Conservation (phyloP, 2,113 vertebrate species). For the Dromiciops gliroides region DNA sequence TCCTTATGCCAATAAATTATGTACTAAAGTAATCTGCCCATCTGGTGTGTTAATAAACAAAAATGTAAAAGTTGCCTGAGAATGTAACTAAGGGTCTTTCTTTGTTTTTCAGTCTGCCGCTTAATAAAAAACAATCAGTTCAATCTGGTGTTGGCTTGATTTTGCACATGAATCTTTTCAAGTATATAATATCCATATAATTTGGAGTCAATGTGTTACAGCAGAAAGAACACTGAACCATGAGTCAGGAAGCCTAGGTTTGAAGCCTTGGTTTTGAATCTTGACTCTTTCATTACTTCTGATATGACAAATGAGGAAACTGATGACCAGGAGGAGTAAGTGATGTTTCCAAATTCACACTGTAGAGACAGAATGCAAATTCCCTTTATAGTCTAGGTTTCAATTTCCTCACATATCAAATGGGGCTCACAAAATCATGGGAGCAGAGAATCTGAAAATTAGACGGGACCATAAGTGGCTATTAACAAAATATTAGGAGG, state of each 20-base stretch:
- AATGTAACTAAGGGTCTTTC: conserved; percentile 24
- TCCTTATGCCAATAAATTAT: conserved; percentile 16
- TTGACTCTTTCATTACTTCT: neutral
- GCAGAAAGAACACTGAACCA: neutral
- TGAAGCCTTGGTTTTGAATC: neutral
- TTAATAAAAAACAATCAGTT: conserved; percentile 13
- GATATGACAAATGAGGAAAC: neutral
- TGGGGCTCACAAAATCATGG: neutral
- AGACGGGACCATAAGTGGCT: neutral
- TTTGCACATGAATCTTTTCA: neutral
- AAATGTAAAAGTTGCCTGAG: neutral
- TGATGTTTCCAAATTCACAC: neutral
- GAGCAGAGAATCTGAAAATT: neutral
- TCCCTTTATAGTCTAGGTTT: neutral
- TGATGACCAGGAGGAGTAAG: conserved; percentile 41
- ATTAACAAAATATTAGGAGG: too few species aligned
- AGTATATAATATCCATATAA: neutral
- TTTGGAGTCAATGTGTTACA: neutral
- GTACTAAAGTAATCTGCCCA: neutral
- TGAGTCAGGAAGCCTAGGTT: neutral
- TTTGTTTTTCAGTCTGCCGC: conserved; percentile 21
- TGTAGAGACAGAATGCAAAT: neutral
- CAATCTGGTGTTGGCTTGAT: neutral
- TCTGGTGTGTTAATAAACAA: conserved; percentile 44
- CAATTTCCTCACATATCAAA: neutral